Evolutionary conservation across 1,140 invertebrate species (phyloP).

Genomic region (Drosophila mauritiana): DNA sequence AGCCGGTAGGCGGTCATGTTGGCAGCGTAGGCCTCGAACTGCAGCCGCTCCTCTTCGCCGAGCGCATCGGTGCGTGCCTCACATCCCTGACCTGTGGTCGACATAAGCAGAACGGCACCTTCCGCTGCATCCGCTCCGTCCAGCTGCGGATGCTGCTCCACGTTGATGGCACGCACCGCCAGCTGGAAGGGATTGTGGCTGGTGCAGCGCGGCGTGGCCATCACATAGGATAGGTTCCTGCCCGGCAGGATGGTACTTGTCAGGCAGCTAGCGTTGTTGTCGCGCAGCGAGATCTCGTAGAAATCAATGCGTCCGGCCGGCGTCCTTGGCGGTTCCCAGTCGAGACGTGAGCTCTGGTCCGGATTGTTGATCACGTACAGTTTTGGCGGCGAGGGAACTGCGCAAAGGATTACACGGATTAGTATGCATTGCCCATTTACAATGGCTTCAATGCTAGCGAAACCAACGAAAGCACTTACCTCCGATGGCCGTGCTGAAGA

Average conservation of each 20-base stretch:
- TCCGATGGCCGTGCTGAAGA: conserved; percentile 64
- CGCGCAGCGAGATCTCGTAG: conserved; percentile 59
- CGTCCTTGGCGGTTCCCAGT: conserved; percentile 40
- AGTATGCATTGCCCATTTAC: background rate
- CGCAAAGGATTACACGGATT: background rate
- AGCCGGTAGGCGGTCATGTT: conserved; percentile 40
- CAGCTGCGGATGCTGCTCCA: conserved; percentile 23
- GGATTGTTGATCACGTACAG: conserved; percentile 29
- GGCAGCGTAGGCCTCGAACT: conserved; percentile 12
- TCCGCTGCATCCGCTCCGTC: background rate
- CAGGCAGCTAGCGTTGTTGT: conserved; percentile 24
- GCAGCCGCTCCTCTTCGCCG: conserved; percentile 11
- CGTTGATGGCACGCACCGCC: conserved; percentile 64
- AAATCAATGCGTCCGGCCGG: conserved; percentile 60
- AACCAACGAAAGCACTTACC: conserved; percentile 25
- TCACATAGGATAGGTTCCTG: conserved; percentile 41
- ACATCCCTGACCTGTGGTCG: background rate
- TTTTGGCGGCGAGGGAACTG: conserved; percentile 56
- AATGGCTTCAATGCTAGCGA: background rate
- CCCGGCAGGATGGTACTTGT: conserved; percentile 36
- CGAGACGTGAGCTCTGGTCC: conserved; percentile 33
- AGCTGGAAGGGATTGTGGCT: conserved; percentile 48
- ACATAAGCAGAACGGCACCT: too few species aligned
- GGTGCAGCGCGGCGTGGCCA: conserved; percentile 56
- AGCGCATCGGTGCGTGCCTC: conserved; percentile 13